Evolutionary conservation across 30 jellyfish, hydroid and myxozoan genomes (phyloP).

Genomic region (Mastigias papua): DNA sequence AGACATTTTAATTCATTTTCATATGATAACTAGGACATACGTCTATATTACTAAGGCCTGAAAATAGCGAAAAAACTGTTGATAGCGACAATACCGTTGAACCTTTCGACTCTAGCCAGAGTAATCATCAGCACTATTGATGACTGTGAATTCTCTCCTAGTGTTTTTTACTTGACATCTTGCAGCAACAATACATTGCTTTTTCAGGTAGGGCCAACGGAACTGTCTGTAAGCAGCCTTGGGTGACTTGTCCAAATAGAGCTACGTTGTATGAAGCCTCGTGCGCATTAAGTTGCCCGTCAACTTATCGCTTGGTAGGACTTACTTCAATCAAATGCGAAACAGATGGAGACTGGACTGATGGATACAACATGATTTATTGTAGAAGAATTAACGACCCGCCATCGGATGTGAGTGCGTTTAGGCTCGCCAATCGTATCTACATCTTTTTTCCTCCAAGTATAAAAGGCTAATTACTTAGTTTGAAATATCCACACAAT

Average conservation of each 20-base stretch:
- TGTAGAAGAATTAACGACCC: conserved; percentile 89
- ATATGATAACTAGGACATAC: too few species aligned
- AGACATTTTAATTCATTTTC: too few species aligned
- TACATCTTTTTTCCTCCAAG: too few species aligned
- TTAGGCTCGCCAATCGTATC: neutral
- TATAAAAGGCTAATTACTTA: too few species aligned
- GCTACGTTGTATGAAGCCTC: conserved; percentile 61
- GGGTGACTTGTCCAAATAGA: conserved; percentile 72
- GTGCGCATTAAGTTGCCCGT: conserved; percentile 77
- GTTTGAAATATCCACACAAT: too few species aligned
- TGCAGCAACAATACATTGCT: neutral
- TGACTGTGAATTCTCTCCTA: too few species aligned
- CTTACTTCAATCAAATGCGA: conserved; percentile 70
- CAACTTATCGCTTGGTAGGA: conserved; percentile 78
- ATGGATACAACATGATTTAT: conserved; percentile 37
- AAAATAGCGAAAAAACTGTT: too few species aligned
- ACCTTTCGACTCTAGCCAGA: too few species aligned
- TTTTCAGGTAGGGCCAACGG: conserved; percentile 69
- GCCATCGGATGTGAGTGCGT: conserved; percentile 79
- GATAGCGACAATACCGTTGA: too few species aligned
- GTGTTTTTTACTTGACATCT: too few species aligned
- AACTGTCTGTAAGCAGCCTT: conserved; percentile 75
- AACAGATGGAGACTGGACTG: conserved; percentile 87
- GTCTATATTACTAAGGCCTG: too few species aligned
- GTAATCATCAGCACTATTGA: too few species aligned